phyloP scores from a whole-genome alignment of 2,888 invertebrate species.

The Oegoconia quadripuncta region DNA sequence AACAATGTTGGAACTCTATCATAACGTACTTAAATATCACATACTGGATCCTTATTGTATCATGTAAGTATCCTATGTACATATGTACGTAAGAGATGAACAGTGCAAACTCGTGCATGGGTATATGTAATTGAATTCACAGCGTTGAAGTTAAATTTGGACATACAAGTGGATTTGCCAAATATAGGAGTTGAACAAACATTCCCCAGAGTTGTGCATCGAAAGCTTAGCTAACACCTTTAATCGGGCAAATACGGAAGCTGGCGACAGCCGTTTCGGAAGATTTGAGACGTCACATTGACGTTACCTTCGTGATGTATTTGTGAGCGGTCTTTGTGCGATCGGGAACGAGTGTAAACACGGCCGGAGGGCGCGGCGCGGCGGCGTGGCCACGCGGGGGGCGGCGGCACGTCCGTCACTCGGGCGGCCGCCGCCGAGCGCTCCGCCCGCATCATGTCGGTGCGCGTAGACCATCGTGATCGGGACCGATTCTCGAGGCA shows the following conservation, averaged over 20 bases:
- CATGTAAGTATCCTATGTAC: too few relatives aligned
- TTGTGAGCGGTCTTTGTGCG: slow-evolving; percentile 64
- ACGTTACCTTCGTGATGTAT: slow-evolving; percentile 53
- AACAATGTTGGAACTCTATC: too few relatives aligned
- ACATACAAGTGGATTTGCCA: slow-evolving; percentile 23
- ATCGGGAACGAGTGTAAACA: slow-evolving; percentile 69
- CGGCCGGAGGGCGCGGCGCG: slow-evolving; percentile 47
- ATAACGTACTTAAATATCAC: too few relatives aligned
- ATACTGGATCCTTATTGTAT: too few relatives aligned
- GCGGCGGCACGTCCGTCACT: slow-evolving; percentile 53
- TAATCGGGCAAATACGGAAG: slow-evolving; percentile 59
- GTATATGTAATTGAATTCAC: too few relatives aligned
- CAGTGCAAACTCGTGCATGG: too few relatives aligned
- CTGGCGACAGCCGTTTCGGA: slow-evolving; percentile 44
- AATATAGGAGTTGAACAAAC: background rate
- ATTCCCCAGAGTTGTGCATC: slow-evolving; percentile 33
- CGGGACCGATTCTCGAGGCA: slow-evolving; percentile 72
- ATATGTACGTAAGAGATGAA: too few relatives aligned
- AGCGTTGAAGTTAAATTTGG: slow-evolving; percentile 19
- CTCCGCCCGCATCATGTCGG: slow-evolving; percentile 73
- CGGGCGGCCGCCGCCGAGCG: slow-evolving; percentile 74
- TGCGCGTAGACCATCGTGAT: slow-evolving; percentile 70
- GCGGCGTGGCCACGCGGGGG: slow-evolving; percentile 18
- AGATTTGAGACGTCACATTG: slow-evolving; percentile 36
- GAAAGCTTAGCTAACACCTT: slow-evolving; percentile 38